Conservation (phyloP, 2,797 vertebrate species). For the Sus cebifrons region DNA sequence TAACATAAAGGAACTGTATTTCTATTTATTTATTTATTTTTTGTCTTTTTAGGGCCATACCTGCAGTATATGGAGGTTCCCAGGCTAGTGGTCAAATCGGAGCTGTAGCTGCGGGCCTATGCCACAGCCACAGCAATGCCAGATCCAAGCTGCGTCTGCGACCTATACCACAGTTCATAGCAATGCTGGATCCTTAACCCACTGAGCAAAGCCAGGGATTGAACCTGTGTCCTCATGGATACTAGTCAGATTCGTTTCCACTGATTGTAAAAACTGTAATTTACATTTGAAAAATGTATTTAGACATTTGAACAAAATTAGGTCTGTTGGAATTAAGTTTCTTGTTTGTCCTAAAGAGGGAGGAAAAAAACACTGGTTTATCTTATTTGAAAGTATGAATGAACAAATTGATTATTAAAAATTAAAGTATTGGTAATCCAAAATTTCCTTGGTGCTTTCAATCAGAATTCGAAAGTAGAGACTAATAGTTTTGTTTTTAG, state of each 20-base stretch:
- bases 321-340: conserved; percentile 36
- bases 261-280: too few species aligned
- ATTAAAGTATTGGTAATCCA: background rate
- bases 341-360: conserved; percentile 33
- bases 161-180: too few species aligned
- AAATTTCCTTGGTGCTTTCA: conserved; percentile 63
- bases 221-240: too few species aligned
- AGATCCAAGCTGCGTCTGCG: too few species aligned
- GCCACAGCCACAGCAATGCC: too few species aligned
- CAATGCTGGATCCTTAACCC: too few species aligned
- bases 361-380: background rate
- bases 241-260: too few species aligned
- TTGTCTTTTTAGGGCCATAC: too few species aligned
- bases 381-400: conserved; percentile 52
- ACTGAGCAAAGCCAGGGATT: too few species aligned
- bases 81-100: too few species aligned
- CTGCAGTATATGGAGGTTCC: too few species aligned
- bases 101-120: too few species aligned
- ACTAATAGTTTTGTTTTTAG: conserved; percentile 32
- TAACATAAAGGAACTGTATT: conserved; percentile 27
- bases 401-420: conserved; percentile 44
- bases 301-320: conserved; percentile 56
- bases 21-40: background rate
- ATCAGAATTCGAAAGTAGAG: background rate
- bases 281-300: background rate